Percentiles rank a stretch among this genome's conserved stretches.
Conservation (phyloP, 2,888 invertebrate genomes). For the Petrolisthes manimaculis region DNA sequence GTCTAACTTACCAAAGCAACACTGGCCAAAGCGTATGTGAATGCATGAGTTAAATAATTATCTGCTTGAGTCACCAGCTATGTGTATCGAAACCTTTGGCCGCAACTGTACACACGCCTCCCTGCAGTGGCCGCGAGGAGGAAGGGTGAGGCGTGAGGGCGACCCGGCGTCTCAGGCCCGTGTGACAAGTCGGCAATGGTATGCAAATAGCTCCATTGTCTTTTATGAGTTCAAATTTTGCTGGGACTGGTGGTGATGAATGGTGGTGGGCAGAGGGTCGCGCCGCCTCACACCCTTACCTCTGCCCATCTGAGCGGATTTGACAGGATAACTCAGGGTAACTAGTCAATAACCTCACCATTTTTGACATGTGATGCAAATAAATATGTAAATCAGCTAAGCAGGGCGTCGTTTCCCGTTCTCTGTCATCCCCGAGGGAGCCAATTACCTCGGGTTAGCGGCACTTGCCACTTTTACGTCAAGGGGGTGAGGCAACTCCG, state of each 20-base stretch:
- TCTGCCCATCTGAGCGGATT: conserved; percentile 54
- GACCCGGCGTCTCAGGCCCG: conserved; percentile 11
- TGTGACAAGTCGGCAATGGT: conserved; percentile 47
- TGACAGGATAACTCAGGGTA: conserved; percentile 58
- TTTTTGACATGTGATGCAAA: conserved; percentile 61
- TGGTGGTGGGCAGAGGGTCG: conserved; percentile 27
- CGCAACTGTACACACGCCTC: no score
- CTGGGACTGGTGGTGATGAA: conserved; percentile 55
- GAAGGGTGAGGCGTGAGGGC: conserved; percentile 5
- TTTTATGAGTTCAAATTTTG: conserved; percentile 55
- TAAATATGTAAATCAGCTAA: conserved; percentile 58
- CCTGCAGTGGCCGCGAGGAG: background rate
- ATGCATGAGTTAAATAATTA: no score
- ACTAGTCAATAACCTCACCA: conserved; percentile 56
- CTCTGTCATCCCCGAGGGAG: conserved; percentile 58
- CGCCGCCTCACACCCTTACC: conserved; percentile 41
- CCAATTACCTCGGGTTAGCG: conserved; percentile 58
- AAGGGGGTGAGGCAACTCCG: conserved; percentile 30
- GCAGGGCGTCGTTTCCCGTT: conserved; percentile 56
- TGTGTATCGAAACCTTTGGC: background rate
- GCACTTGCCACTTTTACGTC: conserved; percentile 53
- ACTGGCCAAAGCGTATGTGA: no score
- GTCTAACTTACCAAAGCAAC: no score
- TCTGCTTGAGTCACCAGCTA: no score
- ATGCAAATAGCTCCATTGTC: conserved; percentile 58